Percentiles rank a stretch among this genome's conserved stretches.
These are phyloP conservation scores for Labia minor DNA, from an alignment of 2,888 invertebrate species.

Conservation along the genomic window DNA sequence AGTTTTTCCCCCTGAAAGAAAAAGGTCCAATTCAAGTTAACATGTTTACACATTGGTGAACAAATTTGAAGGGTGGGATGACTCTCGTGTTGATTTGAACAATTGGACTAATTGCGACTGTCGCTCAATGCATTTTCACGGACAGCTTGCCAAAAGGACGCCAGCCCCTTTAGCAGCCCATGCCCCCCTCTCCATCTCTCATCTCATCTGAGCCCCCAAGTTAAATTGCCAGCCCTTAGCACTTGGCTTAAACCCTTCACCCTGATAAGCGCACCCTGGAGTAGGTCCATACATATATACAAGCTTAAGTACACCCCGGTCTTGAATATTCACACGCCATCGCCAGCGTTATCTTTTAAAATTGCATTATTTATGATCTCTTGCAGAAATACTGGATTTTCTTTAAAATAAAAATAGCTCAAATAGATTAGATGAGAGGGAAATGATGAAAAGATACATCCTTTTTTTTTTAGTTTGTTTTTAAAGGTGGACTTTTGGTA, in stretches of 20 bases:
- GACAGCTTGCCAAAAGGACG: conserved; percentile 4
- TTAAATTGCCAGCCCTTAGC: conserved; percentile 5
- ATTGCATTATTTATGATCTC: conserved; percentile 1
- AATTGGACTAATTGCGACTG: background rate
- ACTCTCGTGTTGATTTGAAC: background rate
- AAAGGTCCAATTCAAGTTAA: background rate
- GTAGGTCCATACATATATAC: background rate
- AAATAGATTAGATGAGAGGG: too few relatives aligned
- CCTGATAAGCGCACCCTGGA: background rate
- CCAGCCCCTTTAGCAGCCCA: background rate
- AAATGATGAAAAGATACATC: too few relatives aligned
- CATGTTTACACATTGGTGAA: background rate
- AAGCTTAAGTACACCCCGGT: background rate
- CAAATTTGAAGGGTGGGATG: background rate
- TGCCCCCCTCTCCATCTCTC: background rate
- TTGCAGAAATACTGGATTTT: too few relatives aligned
- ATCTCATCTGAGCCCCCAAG: conserved; percentile 2
- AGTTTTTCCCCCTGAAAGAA: background rate
- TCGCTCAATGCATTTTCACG: background rate
- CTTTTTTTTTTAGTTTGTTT: too few relatives aligned
- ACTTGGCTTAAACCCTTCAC: conserved; percentile 7
- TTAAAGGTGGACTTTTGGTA: too few relatives aligned
- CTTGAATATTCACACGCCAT: conserved; percentile 3
- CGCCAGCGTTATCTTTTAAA: background rate
- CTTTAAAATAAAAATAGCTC: too few relatives aligned